A percentile compares a stretch with the other conserved stretches of the same genome.
Evolutionary conservation across 2,888 invertebrate species (phyloP).

Genomic region (Eugnorisma glareosa): DNA sequence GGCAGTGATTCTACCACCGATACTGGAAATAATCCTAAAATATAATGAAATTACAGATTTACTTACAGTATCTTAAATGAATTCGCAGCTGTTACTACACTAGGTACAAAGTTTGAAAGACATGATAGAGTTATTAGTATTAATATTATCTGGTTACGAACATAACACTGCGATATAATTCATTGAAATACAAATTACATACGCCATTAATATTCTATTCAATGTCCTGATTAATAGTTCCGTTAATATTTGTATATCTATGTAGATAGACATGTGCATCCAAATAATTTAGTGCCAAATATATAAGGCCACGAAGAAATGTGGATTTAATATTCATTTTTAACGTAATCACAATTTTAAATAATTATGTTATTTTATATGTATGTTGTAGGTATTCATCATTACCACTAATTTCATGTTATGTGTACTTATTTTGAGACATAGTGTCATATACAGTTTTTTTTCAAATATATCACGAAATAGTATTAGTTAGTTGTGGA

Average conservation of each 20-base stretch:
- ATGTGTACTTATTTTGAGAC: constrained; percentile 80
- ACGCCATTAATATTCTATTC: constrained; percentile 74
- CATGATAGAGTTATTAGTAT: constrained; percentile 55
- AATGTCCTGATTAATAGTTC: constrained; percentile 76
- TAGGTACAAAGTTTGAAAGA: constrained; percentile 57
- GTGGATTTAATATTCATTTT: constrained; percentile 79
- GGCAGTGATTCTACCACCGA: constrained; percentile 47
- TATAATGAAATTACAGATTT: constrained; percentile 37
- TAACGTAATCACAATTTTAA: constrained; percentile 83
- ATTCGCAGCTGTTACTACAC: constrained; percentile 44
- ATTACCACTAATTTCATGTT: constrained; percentile 68
- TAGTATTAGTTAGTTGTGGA: constrained; percentile 79
- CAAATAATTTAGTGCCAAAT: constrained; percentile 90
- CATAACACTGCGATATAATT: constrained; percentile 59
- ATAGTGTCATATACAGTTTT: constrained; percentile 78
- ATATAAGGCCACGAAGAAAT: constrained; percentile 77
- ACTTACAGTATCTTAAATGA: constrained; percentile 51
- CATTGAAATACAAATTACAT: constrained; percentile 69
- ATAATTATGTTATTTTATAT: constrained; percentile 64
- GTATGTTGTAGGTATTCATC: constrained; percentile 72
- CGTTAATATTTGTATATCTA: constrained; percentile 77
- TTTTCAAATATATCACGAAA: constrained; percentile 73
- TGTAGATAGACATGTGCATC: constrained; percentile 86
- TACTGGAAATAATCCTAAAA: constrained; percentile 51
- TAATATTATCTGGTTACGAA: constrained; percentile 72